phyloP scores from a whole-genome alignment of 1,140 invertebrate genomes.

The Nebria ingens region DNA sequence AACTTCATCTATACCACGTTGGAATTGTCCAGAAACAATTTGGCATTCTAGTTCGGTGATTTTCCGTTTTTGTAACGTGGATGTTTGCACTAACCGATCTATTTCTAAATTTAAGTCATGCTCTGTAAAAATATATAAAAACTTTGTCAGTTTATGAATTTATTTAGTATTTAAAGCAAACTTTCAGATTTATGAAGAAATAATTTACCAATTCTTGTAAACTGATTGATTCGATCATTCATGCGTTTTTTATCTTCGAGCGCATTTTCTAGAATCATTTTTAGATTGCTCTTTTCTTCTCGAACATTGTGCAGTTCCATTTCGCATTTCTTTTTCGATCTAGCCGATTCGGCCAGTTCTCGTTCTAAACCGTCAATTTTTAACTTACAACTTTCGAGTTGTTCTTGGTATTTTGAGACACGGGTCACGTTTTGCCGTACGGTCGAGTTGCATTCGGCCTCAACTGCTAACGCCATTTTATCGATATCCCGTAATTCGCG shows the following conservation, averaged over 20 bases:
- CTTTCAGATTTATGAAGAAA: conserved; percentile 10
- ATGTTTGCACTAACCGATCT: conserved; percentile 34
- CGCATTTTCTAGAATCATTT: conserved; percentile 45
- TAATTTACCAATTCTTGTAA: conserved; percentile 37
- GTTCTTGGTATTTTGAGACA: conserved; percentile 34
- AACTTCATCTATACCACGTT: not conserved
- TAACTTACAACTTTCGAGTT: conserved; percentile 36
- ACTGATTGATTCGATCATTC: conserved; percentile 39
- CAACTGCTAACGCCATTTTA: conserved; percentile 52
- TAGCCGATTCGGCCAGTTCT: conserved; percentile 36
- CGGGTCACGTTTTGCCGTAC: conserved; percentile 27
- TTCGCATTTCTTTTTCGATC: conserved; percentile 36
- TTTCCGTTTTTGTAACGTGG: conserved; percentile 32
- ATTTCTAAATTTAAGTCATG: conserved; percentile 40
- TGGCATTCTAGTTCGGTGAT: conserved; percentile 35
- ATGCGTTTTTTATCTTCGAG: conserved; percentile 47
- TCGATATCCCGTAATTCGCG: conserved; percentile 56
- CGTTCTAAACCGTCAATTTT: conserved; percentile 39
- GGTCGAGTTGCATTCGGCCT: conserved; percentile 49
- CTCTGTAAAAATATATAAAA: conserved; percentile 32
- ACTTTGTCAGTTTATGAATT: not conserved
- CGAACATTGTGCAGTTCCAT: conserved; percentile 39
- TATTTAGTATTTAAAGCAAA: not conserved
- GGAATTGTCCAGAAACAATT: conserved; percentile 23
- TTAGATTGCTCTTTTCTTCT: conserved; percentile 39